Evolutionary conservation across 2,888 invertebrate genomes (phyloP).

Genomic region (Vesta saturnalis): DNA sequence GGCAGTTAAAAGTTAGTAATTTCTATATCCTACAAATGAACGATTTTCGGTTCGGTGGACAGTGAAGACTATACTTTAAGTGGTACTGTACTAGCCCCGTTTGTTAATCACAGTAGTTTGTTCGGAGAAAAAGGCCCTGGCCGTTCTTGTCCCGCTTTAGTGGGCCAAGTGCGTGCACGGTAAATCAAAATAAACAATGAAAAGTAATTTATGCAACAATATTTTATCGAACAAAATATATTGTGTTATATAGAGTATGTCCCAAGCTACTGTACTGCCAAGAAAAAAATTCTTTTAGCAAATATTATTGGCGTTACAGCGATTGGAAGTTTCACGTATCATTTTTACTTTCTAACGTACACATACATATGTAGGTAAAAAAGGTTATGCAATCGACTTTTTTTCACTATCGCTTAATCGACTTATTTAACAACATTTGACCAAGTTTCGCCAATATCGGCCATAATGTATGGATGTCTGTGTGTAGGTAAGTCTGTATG

Average conservation of each 20-base stretch:
- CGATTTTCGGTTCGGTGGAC: constrained; percentile 16
- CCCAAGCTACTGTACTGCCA: no score
- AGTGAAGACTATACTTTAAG: constrained; percentile 25
- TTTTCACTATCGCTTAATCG: no score
- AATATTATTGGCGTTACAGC: no score
- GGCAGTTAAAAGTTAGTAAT: constrained; percentile 20
- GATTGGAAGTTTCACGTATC: no score
- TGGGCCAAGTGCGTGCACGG: constrained; percentile 21
- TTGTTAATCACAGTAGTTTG: constrained; percentile 11
- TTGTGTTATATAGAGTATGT: constrained; percentile 19
- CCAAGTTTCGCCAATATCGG: no score
- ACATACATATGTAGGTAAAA: no score
- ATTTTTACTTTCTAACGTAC: no score
- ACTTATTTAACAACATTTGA: no score
- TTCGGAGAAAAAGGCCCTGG: constrained; percentile 13
- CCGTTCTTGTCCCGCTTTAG: constrained; percentile 24
- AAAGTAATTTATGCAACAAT: constrained; percentile 10
- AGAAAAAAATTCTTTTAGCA: no score
- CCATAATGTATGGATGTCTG: no score
- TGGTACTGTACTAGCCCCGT: constrained; percentile 28
- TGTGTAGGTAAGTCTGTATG: no score
- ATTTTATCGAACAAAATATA: constrained; percentile 10
- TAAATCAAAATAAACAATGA: constrained; percentile 14
- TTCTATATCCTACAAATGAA: constrained; percentile 11
- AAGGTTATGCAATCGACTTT: no score